phyloP scores from a whole-genome alignment of 2,888 invertebrate species.

The Acronicta alni region DNA sequence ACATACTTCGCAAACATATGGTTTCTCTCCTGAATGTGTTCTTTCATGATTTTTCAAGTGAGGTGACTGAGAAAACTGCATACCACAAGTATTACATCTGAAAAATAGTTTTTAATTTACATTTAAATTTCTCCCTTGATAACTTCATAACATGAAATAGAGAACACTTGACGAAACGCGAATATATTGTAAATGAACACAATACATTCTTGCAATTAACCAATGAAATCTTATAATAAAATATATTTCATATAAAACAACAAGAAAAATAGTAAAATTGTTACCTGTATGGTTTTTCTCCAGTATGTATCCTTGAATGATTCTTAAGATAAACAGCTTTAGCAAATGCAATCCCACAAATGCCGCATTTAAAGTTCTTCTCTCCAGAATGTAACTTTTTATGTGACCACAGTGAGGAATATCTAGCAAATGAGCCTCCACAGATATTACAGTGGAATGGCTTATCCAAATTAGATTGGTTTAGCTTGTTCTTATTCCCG shows the following conservation, averaged over 20 bases:
- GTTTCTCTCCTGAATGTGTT: slow-evolving; percentile 96
- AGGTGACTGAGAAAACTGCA: slow-evolving; percentile 97
- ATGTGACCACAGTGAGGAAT: slow-evolving; percentile 96
- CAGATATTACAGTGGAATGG: slow-evolving; percentile 97
- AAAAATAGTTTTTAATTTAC: slow-evolving; percentile 39
- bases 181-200: too few species aligned
- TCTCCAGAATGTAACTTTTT: slow-evolving; percentile 95
- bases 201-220: too few species aligned
- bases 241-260: too few species aligned
- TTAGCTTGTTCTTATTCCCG: slow-evolving; percentile 90
- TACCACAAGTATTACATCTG: slow-evolving; percentile 95
- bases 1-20: slow-evolving; percentile 94
- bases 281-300: slow-evolving; percentile 89
- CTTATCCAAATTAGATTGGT: slow-evolving; percentile 91
- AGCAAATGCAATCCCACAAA: slow-evolving; percentile 96
- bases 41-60: slow-evolving; percentile 96
- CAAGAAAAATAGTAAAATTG: background rate
- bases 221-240: too few species aligned
- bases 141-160: too few species aligned
- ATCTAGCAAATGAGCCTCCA: slow-evolving; percentile 94
- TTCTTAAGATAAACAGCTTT: slow-evolving; percentile 97
- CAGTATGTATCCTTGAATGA: slow-evolving; percentile 96
- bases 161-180: too few species aligned
- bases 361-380: slow-evolving; percentile 96
- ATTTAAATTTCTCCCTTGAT: too few species aligned